phyloP scores from a whole-genome alignment of 2,888 invertebrate genomes.

The Phengaris arion region DNA sequence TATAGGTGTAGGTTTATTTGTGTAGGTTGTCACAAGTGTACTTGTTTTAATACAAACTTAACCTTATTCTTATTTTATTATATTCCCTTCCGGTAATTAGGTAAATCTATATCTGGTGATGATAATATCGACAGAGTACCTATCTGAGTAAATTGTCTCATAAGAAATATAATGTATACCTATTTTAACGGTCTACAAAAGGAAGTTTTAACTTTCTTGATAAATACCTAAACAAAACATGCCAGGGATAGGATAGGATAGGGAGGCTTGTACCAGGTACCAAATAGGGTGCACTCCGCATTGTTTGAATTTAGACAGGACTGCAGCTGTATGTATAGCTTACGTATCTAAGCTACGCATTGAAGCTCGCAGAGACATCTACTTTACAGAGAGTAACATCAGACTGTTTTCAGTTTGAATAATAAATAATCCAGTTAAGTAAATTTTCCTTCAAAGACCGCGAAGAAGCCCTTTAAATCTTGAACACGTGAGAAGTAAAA shows the following conservation, averaged over 20 bases:
- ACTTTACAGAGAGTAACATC: not conserved
- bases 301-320: not conserved
- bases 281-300: not conserved
- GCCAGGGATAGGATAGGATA: not conserved
- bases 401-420: not conserved
- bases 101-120: not conserved
- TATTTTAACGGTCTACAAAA: too few relatives aligned
- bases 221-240: not conserved
- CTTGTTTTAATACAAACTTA: not conserved
- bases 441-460: not conserved
- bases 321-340: not conserved
- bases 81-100: not conserved
- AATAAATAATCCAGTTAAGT: slow-evolving; percentile 4
- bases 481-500: slow-evolving; percentile 9
- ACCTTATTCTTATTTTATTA: slow-evolving; percentile 1
- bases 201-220: too few relatives aligned
- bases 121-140: too few relatives aligned
- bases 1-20: not conserved
- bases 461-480: slow-evolving; percentile 4
- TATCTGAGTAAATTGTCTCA: too few relatives aligned
- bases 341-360: too few relatives aligned
- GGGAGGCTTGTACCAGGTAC: not conserved
- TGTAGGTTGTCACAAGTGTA: not conserved
- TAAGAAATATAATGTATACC: too few relatives aligned
- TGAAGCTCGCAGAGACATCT: not conserved